Base-by-base conservation (phyloP, 2,113 vertebrate species). In the Reinhardtius hippoglossoides region DNA sequence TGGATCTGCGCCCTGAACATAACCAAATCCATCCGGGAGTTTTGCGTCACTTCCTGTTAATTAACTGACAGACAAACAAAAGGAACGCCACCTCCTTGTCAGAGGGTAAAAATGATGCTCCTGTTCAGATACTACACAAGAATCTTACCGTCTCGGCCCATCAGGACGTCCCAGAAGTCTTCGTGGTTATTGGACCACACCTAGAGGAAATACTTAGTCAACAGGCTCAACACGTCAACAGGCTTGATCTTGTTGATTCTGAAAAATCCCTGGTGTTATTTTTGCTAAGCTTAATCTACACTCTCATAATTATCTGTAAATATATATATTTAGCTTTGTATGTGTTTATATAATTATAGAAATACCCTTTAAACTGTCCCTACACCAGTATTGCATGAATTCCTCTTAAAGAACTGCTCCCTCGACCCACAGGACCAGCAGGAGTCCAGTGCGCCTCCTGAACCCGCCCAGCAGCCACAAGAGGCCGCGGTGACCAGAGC, bases 381-480 rank as follows among this genome's bases (percentile, higher is more conserved):
- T 48, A 15, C 21, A 7, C 8, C 8, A 21, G 1, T 23, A 6
- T 21, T 0, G 0, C 2, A 31, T 9, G 23, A 18, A 23, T 57
- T 55, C 18, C 9, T 35, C 31, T 9, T 1, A 50, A 15, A 15
- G 10, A 37, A 35, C 62, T 66, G 0, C 74, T 61, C 23, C 82
- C n/a, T 42, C 1, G 14, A 3, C 4, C 20, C 1, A 9, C 71
- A 90, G 86, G 73, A 84, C 73, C 84, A 83, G 26, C 83, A 74
- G 60, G 83, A 85, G 63, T 20, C 58, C 52, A 76, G 42, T 3
- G 26, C 75, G 5, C 21, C 63, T 44, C 67, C 74, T 54, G 83
- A 78, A 42, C 60, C 82, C n/a, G 2, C 71, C 24, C 87, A 57
- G 70, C 87, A 80, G 50, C 81, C 79, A 6, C 87, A 84, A 40